These are phyloP conservation scores for Catocala fraxini DNA, from an alignment of 2,888 invertebrate genomes.

Conservation along the genomic window DNA sequence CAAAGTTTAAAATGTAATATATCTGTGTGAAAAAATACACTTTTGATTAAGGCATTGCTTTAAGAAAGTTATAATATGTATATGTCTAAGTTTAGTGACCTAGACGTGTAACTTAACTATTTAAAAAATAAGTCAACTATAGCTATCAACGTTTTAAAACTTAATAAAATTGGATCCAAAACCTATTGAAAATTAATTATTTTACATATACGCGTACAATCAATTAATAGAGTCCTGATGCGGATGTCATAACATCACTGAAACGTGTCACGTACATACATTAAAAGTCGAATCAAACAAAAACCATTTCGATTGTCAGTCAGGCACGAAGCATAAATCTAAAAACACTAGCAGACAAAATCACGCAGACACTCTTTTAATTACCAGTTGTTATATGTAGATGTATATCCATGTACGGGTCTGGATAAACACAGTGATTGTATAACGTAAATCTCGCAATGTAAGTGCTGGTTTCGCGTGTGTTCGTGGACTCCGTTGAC, in stretches of 20 bases:
- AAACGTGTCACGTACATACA: background rate
- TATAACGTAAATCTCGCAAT: slow-evolving; percentile 43
- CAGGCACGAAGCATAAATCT: slow-evolving; percentile 4
- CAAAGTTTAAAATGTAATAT: no score
- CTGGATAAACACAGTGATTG: slow-evolving; percentile 13
- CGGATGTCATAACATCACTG: background rate
- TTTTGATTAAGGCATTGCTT: no score
- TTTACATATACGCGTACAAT: no score
- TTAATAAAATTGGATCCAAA: no score
- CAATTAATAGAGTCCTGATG: background rate
- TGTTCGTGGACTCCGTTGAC: slow-evolving; percentile 47
- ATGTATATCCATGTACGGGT: slow-evolving; percentile 7
- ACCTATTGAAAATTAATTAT: no score
- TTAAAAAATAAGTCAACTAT: no score
- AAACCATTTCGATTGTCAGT: background rate
- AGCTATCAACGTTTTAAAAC: no score
- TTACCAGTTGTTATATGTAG: slow-evolving; percentile 14
- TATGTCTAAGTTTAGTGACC: no score
- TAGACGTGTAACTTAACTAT: no score
- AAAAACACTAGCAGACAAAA: slow-evolving; percentile 3
- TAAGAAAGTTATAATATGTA: no score
- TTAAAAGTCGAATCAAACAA: background rate
- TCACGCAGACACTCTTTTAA: slow-evolving; percentile 20
- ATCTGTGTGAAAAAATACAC: no score
- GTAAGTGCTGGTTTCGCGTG: slow-evolving; percentile 39